Percentiles rank a stretch among this genome's conserved stretches.
phyloP scores from a whole-genome alignment of 1,140 invertebrate genomes.

The Leptinotarsa defecta region DNA sequence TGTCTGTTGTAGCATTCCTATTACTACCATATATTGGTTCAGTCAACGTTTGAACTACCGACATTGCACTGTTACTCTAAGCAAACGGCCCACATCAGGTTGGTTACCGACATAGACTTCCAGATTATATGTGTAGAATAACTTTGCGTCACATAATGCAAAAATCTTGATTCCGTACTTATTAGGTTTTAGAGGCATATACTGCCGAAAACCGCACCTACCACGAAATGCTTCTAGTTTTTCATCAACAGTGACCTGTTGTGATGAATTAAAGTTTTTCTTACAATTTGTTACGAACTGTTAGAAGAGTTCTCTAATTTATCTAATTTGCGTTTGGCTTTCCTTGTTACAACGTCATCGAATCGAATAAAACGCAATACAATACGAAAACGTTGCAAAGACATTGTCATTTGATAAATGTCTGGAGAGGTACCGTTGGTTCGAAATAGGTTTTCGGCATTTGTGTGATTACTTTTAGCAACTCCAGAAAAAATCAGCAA shows the following conservation, averaged over 20 bases:
- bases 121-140: constrained; percentile 33
- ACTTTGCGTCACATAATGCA: constrained; percentile 30
- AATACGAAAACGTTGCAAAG: background rate
- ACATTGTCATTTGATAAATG: background rate
- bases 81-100: constrained; percentile 24
- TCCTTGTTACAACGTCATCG: background rate
- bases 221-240: too few relatives aligned
- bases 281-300: constrained; percentile 34
- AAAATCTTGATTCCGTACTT: constrained; percentile 40
- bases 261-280: constrained; percentile 33
- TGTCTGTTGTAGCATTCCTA: constrained; percentile 30
- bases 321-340: background rate
- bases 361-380: background rate
- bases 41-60: constrained; percentile 23
- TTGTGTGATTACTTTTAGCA: too few relatives aligned
- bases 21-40: constrained; percentile 27
- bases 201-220: too few relatives aligned
- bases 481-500: too few relatives aligned
- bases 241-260: constrained; percentile 14
- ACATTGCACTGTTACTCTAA: background rate
- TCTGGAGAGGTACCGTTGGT: too few relatives aligned
- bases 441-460: too few relatives aligned
- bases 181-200: constrained; percentile 33
- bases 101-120: constrained; percentile 38
- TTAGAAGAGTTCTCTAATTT: constrained; percentile 20